These are phyloP conservation scores for Lycophotia porphyrea DNA, from an alignment of 2,888 invertebrate genomes.

Conservation along the genomic window DNA sequence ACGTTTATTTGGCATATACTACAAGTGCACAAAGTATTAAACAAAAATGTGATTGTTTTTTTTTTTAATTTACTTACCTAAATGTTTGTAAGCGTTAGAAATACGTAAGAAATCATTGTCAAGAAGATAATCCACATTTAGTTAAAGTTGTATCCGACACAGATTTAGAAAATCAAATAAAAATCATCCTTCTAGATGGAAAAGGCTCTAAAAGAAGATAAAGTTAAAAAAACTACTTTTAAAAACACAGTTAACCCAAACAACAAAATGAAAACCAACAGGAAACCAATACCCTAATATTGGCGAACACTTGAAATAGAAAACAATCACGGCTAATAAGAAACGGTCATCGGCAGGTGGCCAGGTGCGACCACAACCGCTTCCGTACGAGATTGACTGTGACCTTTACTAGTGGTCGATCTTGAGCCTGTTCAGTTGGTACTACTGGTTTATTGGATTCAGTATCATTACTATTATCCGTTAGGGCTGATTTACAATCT, in stretches of 20 bases:
- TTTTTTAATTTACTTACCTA: no score
- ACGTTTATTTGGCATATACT: no score
- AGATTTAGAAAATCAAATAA: no score
- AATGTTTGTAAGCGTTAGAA: no score
- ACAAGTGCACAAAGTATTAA: no score
- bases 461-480: background rate
- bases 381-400: slow-evolving; percentile 60
- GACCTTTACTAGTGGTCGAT: slow-evolving; percentile 39
- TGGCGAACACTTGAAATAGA: slow-evolving; percentile 59
- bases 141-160: no score
- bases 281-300: slow-evolving; percentile 55
- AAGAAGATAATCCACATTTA: no score
- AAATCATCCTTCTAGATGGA: no score
- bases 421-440: background rate
- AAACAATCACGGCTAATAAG: slow-evolving; percentile 65
- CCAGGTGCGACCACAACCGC: slow-evolving; percentile 67
- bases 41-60: no score
- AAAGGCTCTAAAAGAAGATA: no score
- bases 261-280: slow-evolving; percentile 32
- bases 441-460: slow-evolving; percentile 1
- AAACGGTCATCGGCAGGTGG: slow-evolving; percentile 53
- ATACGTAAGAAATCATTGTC: no score
- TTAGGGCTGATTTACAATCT: background rate
- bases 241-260: slow-evolving; percentile 9
- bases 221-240: background rate